A percentile compares a stretch with the other conserved stretches of the same genome.
These are phyloP conservation scores for Ellobius talpinus DNA, from an alignment of 2,113 vertebrate species.

Conservation along the genomic window DNA sequence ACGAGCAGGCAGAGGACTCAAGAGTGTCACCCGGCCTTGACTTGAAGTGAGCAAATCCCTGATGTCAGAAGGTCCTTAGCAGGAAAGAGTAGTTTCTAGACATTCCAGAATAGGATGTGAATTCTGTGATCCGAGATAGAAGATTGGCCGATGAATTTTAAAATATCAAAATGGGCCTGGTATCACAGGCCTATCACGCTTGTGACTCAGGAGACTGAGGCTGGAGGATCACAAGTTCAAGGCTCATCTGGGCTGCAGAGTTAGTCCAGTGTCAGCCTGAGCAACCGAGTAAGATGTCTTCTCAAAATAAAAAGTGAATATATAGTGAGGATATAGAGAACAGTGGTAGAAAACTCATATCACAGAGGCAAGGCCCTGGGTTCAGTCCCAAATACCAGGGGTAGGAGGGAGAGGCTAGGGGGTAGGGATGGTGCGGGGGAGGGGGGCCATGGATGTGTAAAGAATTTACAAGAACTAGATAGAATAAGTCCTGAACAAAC, in stretches of 20 bases:
- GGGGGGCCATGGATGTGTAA: not conserved
- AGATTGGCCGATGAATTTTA: not conserved
- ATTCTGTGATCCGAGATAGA: not conserved
- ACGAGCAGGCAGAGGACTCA: accelerated
- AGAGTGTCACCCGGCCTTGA: accelerated
- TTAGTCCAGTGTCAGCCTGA: not conserved
- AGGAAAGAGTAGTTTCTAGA: not conserved
- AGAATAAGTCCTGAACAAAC: not conserved
- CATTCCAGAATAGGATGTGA: not conserved
- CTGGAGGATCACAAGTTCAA: not conserved
- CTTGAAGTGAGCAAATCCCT: not conserved
- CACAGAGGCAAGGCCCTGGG: not conserved
- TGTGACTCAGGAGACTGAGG: not conserved
- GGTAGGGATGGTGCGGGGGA: accelerated
- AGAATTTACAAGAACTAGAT: not conserved
- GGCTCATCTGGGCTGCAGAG: not conserved
- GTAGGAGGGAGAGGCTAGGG: not conserved
- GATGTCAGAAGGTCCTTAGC: too few relatives aligned
- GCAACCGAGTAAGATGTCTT: not conserved
- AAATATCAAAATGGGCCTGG: not conserved
- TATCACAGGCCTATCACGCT: not conserved
- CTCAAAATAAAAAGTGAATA: not conserved
- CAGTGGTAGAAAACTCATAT: not conserved
- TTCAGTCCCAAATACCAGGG: not conserved
- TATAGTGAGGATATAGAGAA: not conserved